Percentiles rank a stretch among this genome's conserved stretches.
phyloP scores from a whole-genome alignment of 2,888 invertebrate species.

The Hypselothyrea guttata region DNA sequence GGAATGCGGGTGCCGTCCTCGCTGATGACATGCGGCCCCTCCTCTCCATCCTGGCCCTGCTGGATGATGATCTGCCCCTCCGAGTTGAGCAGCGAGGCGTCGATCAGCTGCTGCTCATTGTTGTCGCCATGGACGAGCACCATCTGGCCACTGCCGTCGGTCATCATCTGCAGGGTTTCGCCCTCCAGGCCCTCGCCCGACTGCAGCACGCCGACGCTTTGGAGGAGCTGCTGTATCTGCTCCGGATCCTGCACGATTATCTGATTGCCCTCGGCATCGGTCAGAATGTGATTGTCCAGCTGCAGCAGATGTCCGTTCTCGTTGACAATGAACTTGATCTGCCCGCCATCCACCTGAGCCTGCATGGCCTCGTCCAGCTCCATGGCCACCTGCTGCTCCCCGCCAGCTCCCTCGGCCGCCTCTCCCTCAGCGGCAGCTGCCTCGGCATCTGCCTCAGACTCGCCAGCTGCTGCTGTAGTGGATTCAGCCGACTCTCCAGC shows the following conservation, averaged over 20 bases:
- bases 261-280: slow-evolving; percentile 83
- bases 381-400: slow-evolving; percentile 81
- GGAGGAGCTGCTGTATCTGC: slow-evolving; percentile 82
- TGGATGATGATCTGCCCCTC: slow-evolving; percentile 82
- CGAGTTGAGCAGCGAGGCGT: slow-evolving; percentile 82
- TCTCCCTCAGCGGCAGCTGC: slow-evolving; percentile 45
- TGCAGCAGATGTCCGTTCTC: slow-evolving; percentile 82
- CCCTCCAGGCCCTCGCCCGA: slow-evolving; percentile 82
- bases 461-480: slow-evolving; percentile 51
- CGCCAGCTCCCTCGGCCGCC: slow-evolving; percentile 46
- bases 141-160: slow-evolving; percentile 82
- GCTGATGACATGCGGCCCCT: slow-evolving; percentile 82
- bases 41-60: slow-evolving; percentile 81
- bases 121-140: slow-evolving; percentile 82
- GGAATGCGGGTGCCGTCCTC: slow-evolving; percentile 82
- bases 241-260: slow-evolving; percentile 82
- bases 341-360: slow-evolving; percentile 82
- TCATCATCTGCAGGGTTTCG: slow-evolving; percentile 83
- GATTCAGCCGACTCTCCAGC: slow-evolving; percentile 52
- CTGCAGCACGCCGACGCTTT: slow-evolving; percentile 82
- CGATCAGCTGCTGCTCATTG: slow-evolving; percentile 82
- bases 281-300: slow-evolving; percentile 82
- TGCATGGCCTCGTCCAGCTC: slow-evolving; percentile 82
- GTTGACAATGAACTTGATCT: slow-evolving; percentile 82
- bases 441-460: slow-evolving; percentile 55